A percentile compares a stretch with the other conserved stretches of the same genome.
phyloP scores from a whole-genome alignment of 2,113 vertebrate species.

The Uria lomvia region DNA sequence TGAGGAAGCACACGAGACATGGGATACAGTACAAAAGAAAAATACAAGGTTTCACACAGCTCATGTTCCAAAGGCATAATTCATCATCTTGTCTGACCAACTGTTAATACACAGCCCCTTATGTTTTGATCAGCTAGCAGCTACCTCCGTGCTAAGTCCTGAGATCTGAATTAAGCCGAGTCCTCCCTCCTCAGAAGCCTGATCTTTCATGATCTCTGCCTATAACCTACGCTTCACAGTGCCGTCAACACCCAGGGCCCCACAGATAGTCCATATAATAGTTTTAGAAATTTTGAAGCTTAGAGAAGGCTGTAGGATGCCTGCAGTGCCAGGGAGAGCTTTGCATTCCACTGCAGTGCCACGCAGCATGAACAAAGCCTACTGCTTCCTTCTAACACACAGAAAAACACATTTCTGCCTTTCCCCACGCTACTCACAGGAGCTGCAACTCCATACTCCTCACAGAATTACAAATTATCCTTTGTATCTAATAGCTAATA shows the following conservation, averaged over 20 bases:
- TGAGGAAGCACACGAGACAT: not conserved
- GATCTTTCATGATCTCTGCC: not conserved
- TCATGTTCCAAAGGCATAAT: not conserved
- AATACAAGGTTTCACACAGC: not conserved
- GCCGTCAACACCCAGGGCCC: not conserved
- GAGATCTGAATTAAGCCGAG: not conserved
- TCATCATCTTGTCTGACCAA: not conserved
- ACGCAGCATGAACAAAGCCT: not conserved
- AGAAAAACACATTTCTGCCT: not conserved
- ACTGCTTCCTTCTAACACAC: not conserved
- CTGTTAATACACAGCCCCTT: not conserved
- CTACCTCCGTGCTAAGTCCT: rapidly evolving
- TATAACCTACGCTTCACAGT: not conserved
- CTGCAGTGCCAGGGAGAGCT: not conserved
- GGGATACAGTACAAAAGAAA: not conserved
- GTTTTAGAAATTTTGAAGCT: not conserved
- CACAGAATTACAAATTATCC: not conserved
- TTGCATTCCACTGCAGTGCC: not conserved
- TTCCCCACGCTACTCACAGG: rapidly evolving
- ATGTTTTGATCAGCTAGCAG: not conserved
- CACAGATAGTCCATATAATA: not conserved
- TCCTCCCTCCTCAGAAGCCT: not conserved
- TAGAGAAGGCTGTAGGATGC: not conserved
- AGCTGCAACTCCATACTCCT: not conserved
- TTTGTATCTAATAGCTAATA: not conserved